Conservation (phyloP, 2,797 vertebrate genomes). For the Eurystomus glaucurus region DNA sequence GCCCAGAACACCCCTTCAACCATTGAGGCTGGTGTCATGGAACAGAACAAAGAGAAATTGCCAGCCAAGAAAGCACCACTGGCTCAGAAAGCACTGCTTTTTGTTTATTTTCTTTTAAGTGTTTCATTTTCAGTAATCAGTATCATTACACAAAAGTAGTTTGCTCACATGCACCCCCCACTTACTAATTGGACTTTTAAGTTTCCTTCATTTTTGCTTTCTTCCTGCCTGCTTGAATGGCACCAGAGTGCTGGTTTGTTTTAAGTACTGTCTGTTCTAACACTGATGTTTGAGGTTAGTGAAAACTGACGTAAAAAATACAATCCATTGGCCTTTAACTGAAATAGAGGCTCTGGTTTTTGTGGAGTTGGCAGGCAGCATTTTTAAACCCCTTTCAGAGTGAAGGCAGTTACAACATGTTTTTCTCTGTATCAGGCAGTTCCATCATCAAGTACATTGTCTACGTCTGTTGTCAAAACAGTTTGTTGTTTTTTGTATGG, state of each 20-base stretch:
- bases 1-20: constrained; percentile 66
- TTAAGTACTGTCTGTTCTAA: constrained; percentile 76
- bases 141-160: constrained; percentile 38
- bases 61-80: constrained; percentile 74
- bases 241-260: constrained; percentile 38
- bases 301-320: constrained; percentile 70
- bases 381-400: constrained; percentile 31
- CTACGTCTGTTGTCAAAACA: constrained; percentile 35
- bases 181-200: constrained; percentile 33
- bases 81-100: constrained; percentile 54
- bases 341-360: constrained; percentile 42
- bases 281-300: constrained; percentile 61
- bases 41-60: constrained; percentile 80
- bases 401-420: constrained; percentile 53
- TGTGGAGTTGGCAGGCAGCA: constrained; percentile 62
- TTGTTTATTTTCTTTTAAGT: constrained; percentile 70
- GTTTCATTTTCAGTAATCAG: constrained; percentile 73
- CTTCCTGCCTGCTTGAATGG: constrained; percentile 42
- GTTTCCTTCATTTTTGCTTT: constrained; percentile 42
- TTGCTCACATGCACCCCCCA: neutral
- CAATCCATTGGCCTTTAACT: constrained; percentile 55
- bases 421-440: constrained; percentile 54
- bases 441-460: constrained; percentile 52
- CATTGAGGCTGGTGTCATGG: constrained; percentile 65
- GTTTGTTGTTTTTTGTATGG: constrained; percentile 15